Conservation (phyloP, 2,797 vertebrate genomes). For the Trachurus trachurus region DNA sequence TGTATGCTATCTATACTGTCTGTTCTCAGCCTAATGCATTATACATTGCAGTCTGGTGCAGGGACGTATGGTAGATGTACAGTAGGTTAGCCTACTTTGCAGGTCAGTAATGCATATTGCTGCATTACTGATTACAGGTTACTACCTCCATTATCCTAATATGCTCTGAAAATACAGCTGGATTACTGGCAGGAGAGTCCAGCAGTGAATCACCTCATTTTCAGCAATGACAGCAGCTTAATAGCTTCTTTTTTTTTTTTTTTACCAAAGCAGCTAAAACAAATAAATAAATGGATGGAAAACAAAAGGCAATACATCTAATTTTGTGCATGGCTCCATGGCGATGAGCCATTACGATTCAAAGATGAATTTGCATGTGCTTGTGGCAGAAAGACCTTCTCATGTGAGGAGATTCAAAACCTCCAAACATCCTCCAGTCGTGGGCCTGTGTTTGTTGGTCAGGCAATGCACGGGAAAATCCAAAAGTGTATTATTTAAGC, state of each 20-base stretch:
- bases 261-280: constrained; percentile 2
- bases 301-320: neutral
- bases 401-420: constrained; percentile 14
- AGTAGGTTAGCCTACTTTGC: too few species aligned
- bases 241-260: constrained; percentile 15
- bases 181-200: constrained; percentile 7
- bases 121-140: too few species aligned
- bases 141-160: too few species aligned
- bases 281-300: neutral
- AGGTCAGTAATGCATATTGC: neutral
- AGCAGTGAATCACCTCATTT: constrained; percentile 36
- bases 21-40: too few species aligned
- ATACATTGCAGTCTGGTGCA: too few species aligned
- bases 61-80: too few species aligned
- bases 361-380: constrained; percentile 26
- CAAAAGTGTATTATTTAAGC: constrained; percentile 28
- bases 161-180: too few species aligned
- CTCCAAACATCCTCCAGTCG: neutral
- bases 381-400: neutral
- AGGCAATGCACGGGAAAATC: neutral
- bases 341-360: neutral
- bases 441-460: constrained; percentile 1
- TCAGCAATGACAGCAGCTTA: constrained; percentile 38
- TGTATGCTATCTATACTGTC: too few species aligned
- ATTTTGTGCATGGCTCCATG: constrained; percentile 3